A percentile compares a stretch with the other conserved stretches of the same genome.
These are phyloP conservation scores for Alaudala cheleensis DNA, from an alignment of 2,113 vertebrate species.

Conservation along the genomic window DNA sequence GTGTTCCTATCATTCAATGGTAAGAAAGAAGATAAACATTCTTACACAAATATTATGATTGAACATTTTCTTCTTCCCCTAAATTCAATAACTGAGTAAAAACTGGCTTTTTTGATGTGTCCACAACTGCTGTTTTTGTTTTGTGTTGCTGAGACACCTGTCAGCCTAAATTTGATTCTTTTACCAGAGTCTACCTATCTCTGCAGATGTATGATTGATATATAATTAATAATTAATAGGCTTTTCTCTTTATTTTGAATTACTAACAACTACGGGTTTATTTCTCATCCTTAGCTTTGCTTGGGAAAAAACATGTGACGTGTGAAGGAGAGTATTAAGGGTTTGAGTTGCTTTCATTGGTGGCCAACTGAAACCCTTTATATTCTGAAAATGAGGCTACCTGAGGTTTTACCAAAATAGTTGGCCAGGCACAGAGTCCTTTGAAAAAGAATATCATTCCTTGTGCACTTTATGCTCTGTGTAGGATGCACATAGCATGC, in stretches of 20 bases:
- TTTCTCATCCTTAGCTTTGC: neutral
- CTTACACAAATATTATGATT: conserved; percentile 50
- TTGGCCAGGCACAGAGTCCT: neutral
- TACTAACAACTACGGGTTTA: neutral
- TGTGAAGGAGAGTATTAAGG: neutral
- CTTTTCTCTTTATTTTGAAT: neutral
- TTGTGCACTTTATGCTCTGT: neutral
- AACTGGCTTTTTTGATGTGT: neutral
- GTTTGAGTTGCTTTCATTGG: neutral
- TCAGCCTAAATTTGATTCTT: neutral
- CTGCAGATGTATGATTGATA: neutral
- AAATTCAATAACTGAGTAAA: neutral
- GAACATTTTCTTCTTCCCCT: neutral
- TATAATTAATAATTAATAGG: neutral
- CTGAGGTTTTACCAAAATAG: neutral
- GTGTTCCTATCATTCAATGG: conserved; percentile 80
- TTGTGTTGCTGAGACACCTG: neutral
- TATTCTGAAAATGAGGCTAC: neutral
- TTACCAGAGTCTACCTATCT: neutral
- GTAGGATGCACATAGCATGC: neutral
- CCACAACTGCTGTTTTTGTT: neutral
- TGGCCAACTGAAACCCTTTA: neutral
- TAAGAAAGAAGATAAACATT: conserved; percentile 73
- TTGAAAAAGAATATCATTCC: neutral
- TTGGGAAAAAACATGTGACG: neutral